Evolutionary conservation across 2,888 invertebrate genomes (phyloP).

Genomic region (Aphodius granarius): DNA sequence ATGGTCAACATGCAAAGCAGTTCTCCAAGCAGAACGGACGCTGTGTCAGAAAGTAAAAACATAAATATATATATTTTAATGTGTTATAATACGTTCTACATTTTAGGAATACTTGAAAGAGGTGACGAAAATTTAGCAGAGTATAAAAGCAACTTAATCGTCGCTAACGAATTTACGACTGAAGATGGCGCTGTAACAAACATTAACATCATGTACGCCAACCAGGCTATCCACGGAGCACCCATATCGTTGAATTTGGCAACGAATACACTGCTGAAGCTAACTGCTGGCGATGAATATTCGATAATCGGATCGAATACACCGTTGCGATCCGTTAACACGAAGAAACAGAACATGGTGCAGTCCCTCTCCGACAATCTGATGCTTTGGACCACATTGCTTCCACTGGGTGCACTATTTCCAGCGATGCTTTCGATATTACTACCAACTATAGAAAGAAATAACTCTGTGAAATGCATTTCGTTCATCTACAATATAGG

Average conservation of each 20-base stretch:
- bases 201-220: constrained; percentile 53
- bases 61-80: background rate
- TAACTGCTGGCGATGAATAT: constrained; percentile 42
- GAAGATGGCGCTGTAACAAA: constrained; percentile 20
- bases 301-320: constrained; percentile 46
- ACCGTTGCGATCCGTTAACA: constrained; percentile 42
- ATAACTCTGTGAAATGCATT: constrained; percentile 64
- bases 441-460: constrained; percentile 66
- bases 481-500: constrained; percentile 70
- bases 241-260: constrained; percentile 58
- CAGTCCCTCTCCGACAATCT: constrained; percentile 41
- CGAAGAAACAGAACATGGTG: constrained; percentile 28
- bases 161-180: constrained; percentile 54
- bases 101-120: constrained; percentile 50
- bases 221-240: constrained; percentile 56
- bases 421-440: constrained; percentile 59
- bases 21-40: constrained; percentile 8
- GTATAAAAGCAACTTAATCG: constrained; percentile 55
- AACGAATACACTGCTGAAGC: constrained; percentile 54
- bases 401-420: constrained; percentile 52
- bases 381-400: constrained; percentile 47
- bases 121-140: constrained; percentile 51
- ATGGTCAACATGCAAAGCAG: constrained; percentile 1
- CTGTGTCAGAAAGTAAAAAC: constrained; percentile 27
- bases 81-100: background rate